phyloP scores from a whole-genome alignment of 2,888 invertebrate species.

The Drosophila mettleri region DNA sequence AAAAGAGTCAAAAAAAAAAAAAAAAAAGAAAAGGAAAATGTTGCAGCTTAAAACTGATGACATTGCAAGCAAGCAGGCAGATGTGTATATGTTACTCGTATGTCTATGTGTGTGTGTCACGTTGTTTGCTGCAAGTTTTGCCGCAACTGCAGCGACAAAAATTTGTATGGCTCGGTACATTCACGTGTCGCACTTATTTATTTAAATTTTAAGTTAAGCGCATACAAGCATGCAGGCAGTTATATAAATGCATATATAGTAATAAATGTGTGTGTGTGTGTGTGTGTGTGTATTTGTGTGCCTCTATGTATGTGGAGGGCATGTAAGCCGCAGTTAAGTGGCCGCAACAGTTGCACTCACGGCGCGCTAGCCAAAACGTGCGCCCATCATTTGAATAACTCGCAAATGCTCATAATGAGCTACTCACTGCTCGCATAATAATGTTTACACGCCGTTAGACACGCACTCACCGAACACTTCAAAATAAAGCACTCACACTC shows the following conservation, averaged over 20 bases:
- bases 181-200: conserved; percentile 56
- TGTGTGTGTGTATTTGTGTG: conserved; percentile 1
- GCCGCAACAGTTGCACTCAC: conserved; percentile 50
- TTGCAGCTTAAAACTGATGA: conserved; percentile 39
- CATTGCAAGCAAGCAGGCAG: conserved; percentile 26
- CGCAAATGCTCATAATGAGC: conserved; percentile 18
- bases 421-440: conserved; percentile 23
- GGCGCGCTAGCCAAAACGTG: conserved; percentile 45
- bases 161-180: conserved; percentile 41
- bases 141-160: conserved; percentile 42
- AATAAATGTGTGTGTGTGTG: neutral
- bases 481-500: conserved; percentile 9
- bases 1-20: conserved; percentile 23
- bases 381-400: conserved; percentile 44
- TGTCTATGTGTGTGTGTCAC: conserved; percentile 3
- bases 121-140: conserved; percentile 52
- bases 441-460: conserved; percentile 34
- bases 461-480: conserved; percentile 35
- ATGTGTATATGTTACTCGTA: neutral
- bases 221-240: conserved; percentile 6
- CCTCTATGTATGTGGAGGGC: conserved; percentile 10
- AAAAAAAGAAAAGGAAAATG: too few relatives aligned
- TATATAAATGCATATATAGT: neutral
- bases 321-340: conserved; percentile 33
- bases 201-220: conserved; percentile 68